Percentiles rank a stretch among this genome's conserved stretches.
phyloP scores from a whole-genome alignment of 2,888 invertebrate genomes.

The Archips xylosteana region DNA sequence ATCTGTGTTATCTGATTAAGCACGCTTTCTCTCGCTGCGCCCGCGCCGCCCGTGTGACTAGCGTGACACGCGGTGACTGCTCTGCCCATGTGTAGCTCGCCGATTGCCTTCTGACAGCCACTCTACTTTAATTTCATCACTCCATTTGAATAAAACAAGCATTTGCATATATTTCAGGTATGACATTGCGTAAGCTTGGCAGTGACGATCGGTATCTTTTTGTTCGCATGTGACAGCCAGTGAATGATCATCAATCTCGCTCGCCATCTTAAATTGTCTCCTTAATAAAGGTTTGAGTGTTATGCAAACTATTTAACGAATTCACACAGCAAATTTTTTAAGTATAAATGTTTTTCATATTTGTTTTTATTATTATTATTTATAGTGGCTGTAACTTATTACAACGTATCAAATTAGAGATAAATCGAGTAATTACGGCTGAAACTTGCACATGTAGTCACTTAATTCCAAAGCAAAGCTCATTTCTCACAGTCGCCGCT shows the following conservation, averaged over 20 bases:
- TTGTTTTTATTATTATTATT: no score
- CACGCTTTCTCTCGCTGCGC: conserved; percentile 79
- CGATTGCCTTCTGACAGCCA: conserved; percentile 69
- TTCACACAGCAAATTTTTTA: not conserved
- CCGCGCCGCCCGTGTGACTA: conserved; percentile 34
- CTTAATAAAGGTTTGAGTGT: not conserved
- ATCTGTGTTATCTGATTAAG: conserved; percentile 85
- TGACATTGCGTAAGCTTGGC: conserved; percentile 45
- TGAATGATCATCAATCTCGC: conserved; percentile 61
- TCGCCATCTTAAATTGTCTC: conserved; percentile 25
- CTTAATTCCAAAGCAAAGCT: conserved; percentile 67
- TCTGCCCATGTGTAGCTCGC: conserved; percentile 59
- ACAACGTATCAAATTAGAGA: conserved; percentile 52
- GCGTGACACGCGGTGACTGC: conserved; percentile 63
- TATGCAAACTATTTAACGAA: conserved; percentile 19
- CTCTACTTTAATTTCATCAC: conserved; percentile 79
- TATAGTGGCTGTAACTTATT: not conserved
- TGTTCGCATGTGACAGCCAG: conserved; percentile 61
- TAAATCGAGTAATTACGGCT: conserved; percentile 68
- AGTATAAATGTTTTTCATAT: no score
- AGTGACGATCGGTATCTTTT: conserved; percentile 63
- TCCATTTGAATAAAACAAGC: conserved; percentile 79
- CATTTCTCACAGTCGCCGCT: conserved; percentile 66
- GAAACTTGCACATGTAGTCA: conserved; percentile 63
- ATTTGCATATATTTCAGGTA: conserved; percentile 70